Evolutionary conservation across 1,140 invertebrate genomes (phyloP), one percentile per base, ranked within the genome.

Genomic region (Ceratitis capitata): DNA sequence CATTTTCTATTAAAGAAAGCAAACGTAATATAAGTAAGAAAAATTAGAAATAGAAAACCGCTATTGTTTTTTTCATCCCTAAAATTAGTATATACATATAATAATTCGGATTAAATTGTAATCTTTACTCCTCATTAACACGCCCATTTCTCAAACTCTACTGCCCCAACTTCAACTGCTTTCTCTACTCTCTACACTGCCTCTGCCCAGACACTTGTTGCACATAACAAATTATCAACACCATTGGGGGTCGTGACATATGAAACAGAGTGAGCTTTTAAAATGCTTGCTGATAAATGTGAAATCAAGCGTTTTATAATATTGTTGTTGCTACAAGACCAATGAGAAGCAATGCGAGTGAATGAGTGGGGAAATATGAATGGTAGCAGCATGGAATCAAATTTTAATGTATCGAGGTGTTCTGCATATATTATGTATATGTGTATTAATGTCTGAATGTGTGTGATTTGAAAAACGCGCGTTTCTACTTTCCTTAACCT

Each of bases 161-260:
- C 6, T 53, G 16, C 51, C 7, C 16, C 32, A 69, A 29, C 12
- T 6, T 5, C 61, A 69, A 19, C 12, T n/a, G 64, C 32, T n/a
- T 6, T 1, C n/a, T 35, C 14, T n/a, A 19, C 16, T 9, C 29
- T 29, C 16, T 69, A 14, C 32, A 26, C 12, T 61, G 56, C 12
- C 29, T 7, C 56, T 61, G 56, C 56, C 29, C n/a, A 3, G 23
- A 26, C 56, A 78, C 69, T 78, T 78, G 69, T 78, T 78, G 64
- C 19, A 39, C 23, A 42, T 39, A 78, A 83, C 82, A 83, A 83
- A 83, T 83, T 83, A 83, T n/a, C 82, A 49, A 83, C 82, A 6
- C 82, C 82, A 83, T 51, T 51, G 82, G 82, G 42, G 82, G 82
- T 53, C 82, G 82, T 53, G 69, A 45, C 39, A 78, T 23, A 78